A percentile compares a stretch with the other conserved stretches of the same genome.
phyloP scores from a whole-genome alignment of 2,888 invertebrate species.

The Drosophila ustulata region DNA sequence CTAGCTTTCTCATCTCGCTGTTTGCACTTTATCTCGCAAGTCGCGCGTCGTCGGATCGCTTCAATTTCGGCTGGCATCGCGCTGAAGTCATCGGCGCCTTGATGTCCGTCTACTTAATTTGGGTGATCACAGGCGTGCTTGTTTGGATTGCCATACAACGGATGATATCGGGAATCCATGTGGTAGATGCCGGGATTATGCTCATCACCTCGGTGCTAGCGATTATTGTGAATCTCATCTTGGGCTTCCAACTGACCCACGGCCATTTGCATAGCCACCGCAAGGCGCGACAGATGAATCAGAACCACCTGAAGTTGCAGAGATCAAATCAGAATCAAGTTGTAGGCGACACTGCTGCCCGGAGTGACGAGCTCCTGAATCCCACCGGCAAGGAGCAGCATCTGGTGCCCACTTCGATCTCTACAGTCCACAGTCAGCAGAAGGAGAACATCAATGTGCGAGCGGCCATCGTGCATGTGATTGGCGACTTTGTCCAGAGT shows the following conservation, averaged over 20 bases:
- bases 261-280: conserved; percentile 46
- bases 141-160: conserved; percentile 96
- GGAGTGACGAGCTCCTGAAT: not conserved
- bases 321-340: not conserved
- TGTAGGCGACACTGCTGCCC: not conserved
- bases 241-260: conserved; percentile 58
- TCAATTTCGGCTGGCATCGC: conserved; percentile 97
- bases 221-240: conserved; percentile 94
- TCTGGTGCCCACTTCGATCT: conserved; percentile 36
- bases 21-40: conserved; percentile 54
- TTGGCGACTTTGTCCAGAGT: conserved; percentile 70
- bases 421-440: not conserved
- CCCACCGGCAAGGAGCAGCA: not conserved
- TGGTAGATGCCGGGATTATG: conserved; percentile 94
- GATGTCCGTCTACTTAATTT: conserved; percentile 97
- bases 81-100: conserved; percentile 98
- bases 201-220: conserved; percentile 96
- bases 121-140: conserved; percentile 98
- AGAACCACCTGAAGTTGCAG: not conserved
- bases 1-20: conserved; percentile 64
- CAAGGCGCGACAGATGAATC: not conserved
- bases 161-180: conserved; percentile 91
- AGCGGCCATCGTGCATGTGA: conserved; percentile 66
- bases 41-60: conserved; percentile 84
- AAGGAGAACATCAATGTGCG: conserved; percentile 66